A percentile compares a stretch with the other conserved stretches of the same genome.
phyloP scores from a whole-genome alignment of 2,888 invertebrate species.

The Steromphala cineraria region DNA sequence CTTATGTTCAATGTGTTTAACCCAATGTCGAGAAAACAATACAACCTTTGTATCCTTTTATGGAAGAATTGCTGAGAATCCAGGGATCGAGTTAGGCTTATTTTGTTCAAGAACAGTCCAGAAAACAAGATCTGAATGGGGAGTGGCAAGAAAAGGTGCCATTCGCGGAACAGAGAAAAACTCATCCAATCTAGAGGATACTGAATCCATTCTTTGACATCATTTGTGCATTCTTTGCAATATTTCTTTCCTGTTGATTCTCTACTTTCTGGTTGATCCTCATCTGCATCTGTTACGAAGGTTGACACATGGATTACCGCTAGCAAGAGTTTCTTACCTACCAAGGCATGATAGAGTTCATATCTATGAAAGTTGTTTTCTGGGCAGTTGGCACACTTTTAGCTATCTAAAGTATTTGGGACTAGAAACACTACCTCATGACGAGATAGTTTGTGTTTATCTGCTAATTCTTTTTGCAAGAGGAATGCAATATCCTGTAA shows the following conservation, averaged over 20 bases:
- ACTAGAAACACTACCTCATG: too few species aligned
- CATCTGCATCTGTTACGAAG: neutral
- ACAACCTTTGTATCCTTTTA: neutral
- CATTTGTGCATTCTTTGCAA: neutral
- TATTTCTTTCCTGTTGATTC: neutral
- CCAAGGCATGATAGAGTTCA: too few species aligned
- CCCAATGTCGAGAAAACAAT: neutral
- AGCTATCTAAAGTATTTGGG: too few species aligned
- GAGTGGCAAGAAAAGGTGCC: neutral
- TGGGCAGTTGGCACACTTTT: too few species aligned
- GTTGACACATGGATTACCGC: too few species aligned
- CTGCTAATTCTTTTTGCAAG: too few species aligned
- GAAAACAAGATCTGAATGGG: neutral
- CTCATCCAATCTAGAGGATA: neutral
- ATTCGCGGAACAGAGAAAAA: neutral
- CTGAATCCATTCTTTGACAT: neutral
- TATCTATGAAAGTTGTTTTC: too few species aligned
- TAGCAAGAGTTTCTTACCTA: too few species aligned
- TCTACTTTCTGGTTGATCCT: neutral
- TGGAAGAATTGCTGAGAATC: neutral
- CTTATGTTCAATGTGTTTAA: neutral
- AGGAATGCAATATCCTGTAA: too few species aligned
- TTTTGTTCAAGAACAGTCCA: slow-evolving; percentile 12
- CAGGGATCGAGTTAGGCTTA: neutral
- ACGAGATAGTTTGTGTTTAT: too few species aligned